Evolutionary conservation across 2,888 invertebrate genomes (phyloP), one percentile per base, ranked within the genome.

Genomic region (Trypoxylon attenuatum): DNA sequence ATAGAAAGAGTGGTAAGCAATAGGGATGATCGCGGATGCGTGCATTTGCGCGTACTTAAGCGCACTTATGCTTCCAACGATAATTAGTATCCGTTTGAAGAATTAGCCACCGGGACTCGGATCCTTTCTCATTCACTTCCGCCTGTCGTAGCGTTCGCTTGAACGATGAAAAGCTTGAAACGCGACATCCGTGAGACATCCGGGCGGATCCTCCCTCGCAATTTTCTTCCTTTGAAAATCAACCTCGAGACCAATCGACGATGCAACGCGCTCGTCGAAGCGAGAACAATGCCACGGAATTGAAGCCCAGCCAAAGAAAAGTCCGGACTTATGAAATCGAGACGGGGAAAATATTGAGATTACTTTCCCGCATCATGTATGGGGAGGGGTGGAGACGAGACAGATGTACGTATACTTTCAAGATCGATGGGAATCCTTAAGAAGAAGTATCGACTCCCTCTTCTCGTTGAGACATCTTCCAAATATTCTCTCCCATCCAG

Each of bases 1-100:
- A n/a, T n/a, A n/a, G n/a, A n/a, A n/a, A n/a, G n/a, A n/a, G n/a
- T n/a, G n/a, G n/a, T n/a, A n/a, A n/a, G n/a, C n/a, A n/a, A n/a
- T n/a, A n/a, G n/a, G n/a, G n/a, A n/a, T n/a, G n/a, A 42, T 8
- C 39, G 50, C 33, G 57, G 51, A 58, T 58, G 57, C 43, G 47
- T 47, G 39, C 47, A 23, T 58, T 69, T 69, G 55, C 47, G 54
- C 50, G 46, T 45, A 54, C 25, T 69, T 65, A 52, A 71, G 59
- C 54, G 60, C 41, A 57, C 39, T 50, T 57, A 45, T 8, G 50
- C 38, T 29, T 46, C 42, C 46, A 38, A 19, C 56, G 58, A 58
- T 73, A 78, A 76, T 81, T 79, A 78, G 77, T 77, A 76, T 77
- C 71, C 72, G 72, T 81, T 82, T 76, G 57, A 76, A 73, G 80